Base-by-base conservation (phyloP, 2,797 vertebrate species). In the Arnoldichthys spilopterus region DNA sequence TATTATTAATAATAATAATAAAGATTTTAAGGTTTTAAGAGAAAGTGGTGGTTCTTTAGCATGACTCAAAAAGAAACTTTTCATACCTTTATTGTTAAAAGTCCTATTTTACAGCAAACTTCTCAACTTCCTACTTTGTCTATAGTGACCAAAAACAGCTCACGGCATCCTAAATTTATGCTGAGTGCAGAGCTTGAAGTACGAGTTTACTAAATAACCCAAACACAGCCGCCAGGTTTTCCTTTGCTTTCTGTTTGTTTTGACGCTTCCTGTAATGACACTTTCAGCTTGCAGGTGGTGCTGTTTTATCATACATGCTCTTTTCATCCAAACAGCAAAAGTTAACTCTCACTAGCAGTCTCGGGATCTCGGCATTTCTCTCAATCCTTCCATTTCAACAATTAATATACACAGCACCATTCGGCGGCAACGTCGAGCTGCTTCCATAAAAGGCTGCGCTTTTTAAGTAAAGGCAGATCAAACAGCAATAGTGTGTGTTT, bases 261-360 rank as follows among this genome's bases (percentile, higher is more conserved):
- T n/a, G 34, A 62, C 40, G 49, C 22, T 40, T 30, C 26, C 8
- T 91, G 91, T 82, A 93, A 87, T 92, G 84, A 88, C 85, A 58
- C 4, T 77, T 84, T 73, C 68, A 75, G 71, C 89, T 76, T 87
- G 90, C 92, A 94, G 93, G 90, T 91, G 93, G 93, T 88, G 91
- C 92, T 94, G 90, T 91, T 59, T 59, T 91, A 90, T 88, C 85
- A 85, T 77, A 81, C 63, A 73, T 66, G 78, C 85, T 18, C 73
- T 59, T 68, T 11, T 9, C 22, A 72, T n/a, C 7, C 47, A 59
- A 6, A 73, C 9, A 72, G 26, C 61, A 32, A 18, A 76, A 73
- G 66, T 40, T 9, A 0, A 15, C 22, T 20, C 15, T 37, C 13
- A 16, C 43, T 59, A 20, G 74, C 68, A 77, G 37, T n/a, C 34